A percentile compares a stretch with the other conserved stretches of the same genome.
Evolutionary conservation across 2,888 invertebrate genomes (phyloP).

Genomic region (Drosophila affinis): DNA sequence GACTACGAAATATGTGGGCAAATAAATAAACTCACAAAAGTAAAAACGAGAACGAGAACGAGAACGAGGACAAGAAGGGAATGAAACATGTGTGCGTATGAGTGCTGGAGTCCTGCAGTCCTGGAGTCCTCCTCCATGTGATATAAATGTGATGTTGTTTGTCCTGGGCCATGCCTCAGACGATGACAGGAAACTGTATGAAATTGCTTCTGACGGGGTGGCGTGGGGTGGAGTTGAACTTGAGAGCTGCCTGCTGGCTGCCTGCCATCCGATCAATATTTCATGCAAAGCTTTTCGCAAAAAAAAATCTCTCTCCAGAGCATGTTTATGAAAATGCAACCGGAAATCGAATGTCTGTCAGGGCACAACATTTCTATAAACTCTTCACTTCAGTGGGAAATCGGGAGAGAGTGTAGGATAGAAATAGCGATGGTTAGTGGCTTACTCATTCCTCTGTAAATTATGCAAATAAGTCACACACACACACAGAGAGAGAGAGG

Average conservation of each 20-base stretch:
- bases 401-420: constrained; percentile 25
- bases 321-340: constrained; percentile 74
- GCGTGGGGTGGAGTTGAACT: constrained; percentile 36
- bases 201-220: constrained; percentile 55
- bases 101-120: background rate
- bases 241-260: constrained; percentile 53
- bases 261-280: constrained; percentile 63
- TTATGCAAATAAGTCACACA: constrained; percentile 67
- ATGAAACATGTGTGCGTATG: constrained; percentile 14
- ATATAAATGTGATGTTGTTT: constrained; percentile 61
- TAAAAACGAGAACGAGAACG: background rate
- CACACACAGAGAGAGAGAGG: constrained; percentile 20
- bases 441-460: constrained; percentile 44
- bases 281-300: constrained; percentile 50
- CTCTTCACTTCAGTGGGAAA: constrained; percentile 12
- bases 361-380: constrained; percentile 62
- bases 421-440: constrained; percentile 10
- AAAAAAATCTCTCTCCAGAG: constrained; percentile 44
- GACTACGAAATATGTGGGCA: constrained; percentile 62
- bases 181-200: constrained; percentile 69
- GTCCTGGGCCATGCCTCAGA: constrained; percentile 42
- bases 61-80: constrained; percentile 17
- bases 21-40: constrained; percentile 58
- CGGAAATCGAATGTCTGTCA: constrained; percentile 77
- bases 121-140: constrained; percentile 3